Evolutionary conservation across 2,797 vertebrate species (phyloP).

Genomic region (Thamnophis elegans): DNA sequence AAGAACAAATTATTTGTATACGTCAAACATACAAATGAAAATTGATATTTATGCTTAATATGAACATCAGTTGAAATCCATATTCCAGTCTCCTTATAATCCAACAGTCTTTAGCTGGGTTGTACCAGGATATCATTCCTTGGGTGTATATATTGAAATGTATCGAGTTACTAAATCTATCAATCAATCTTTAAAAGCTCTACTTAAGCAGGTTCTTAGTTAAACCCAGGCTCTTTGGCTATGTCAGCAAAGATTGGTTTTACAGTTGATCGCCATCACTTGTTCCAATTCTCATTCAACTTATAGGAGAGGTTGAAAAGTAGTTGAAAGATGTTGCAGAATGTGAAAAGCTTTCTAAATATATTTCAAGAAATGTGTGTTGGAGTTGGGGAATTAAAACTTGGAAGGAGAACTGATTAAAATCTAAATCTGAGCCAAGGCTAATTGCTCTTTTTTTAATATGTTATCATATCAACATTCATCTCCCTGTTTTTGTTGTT

Average conservation of each 20-base stretch:
- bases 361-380: not conserved
- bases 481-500: not conserved
- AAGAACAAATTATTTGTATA: not conserved
- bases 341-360: constrained; percentile 43
- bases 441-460: not conserved
- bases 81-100: not conserved
- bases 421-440: not conserved
- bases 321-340: constrained; percentile 56
- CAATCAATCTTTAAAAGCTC: not conserved
- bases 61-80: not conserved
- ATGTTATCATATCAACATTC: not conserved
- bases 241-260: not conserved
- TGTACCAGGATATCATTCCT: not conserved
- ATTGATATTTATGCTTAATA: not conserved
- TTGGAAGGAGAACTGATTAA: not conserved
- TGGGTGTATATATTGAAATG: not conserved
- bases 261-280: constrained; percentile 29
- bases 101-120: not conserved
- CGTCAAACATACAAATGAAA: not conserved
- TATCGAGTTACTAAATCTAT: not conserved
- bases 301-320: constrained; percentile 52
- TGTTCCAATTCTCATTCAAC: constrained; percentile 56
- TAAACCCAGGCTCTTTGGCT: not conserved
- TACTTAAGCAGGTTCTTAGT: not conserved
- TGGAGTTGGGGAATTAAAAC: not conserved